Conservation (phyloP, 1,140 invertebrate genomes). For the Grapholita molesta region DNA sequence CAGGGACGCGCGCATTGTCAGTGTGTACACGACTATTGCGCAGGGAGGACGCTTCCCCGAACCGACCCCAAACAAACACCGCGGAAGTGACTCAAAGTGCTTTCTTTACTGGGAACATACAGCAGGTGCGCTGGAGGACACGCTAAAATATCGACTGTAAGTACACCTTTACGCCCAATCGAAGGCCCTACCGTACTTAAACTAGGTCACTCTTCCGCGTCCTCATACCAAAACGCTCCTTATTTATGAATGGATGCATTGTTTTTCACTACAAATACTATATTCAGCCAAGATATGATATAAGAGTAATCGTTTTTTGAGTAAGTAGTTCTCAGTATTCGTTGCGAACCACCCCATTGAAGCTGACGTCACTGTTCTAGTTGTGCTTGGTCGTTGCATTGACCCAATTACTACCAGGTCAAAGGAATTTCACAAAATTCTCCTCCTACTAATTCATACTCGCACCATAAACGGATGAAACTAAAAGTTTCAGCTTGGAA, state of each 20-base stretch:
- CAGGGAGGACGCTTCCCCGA: slow-evolving; percentile 46
- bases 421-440: neutral
- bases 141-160: slow-evolving; percentile 58
- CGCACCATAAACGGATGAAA: neutral
- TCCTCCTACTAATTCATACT: neutral
- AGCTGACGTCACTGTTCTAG: slow-evolving; percentile 13
- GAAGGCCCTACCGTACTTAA: slow-evolving; percentile 27
- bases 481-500: neutral
- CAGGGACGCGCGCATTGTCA: slow-evolving; percentile 71
- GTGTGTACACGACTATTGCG: slow-evolving; percentile 49
- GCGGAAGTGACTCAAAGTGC: slow-evolving; percentile 43
- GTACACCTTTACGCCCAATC: slow-evolving; percentile 33
- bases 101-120: slow-evolving; percentile 28
- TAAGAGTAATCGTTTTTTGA: neutral
- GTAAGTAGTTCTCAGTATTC: neutral
- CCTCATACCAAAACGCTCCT: slow-evolving; percentile 50
- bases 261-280: slow-evolving; percentile 28
- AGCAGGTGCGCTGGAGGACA: slow-evolving; percentile 49
- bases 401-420: slow-evolving; percentile 4
- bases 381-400: slow-evolving; percentile 9
- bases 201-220: slow-evolving; percentile 69
- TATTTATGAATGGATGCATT: slow-evolving; percentile 51
- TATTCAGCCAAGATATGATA: neutral
- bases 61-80: slow-evolving; percentile 29
- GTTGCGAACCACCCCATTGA: neutral